Evolutionary conservation across 1,140 invertebrate species (phyloP).

Genomic region (Galleria mellonella): DNA sequence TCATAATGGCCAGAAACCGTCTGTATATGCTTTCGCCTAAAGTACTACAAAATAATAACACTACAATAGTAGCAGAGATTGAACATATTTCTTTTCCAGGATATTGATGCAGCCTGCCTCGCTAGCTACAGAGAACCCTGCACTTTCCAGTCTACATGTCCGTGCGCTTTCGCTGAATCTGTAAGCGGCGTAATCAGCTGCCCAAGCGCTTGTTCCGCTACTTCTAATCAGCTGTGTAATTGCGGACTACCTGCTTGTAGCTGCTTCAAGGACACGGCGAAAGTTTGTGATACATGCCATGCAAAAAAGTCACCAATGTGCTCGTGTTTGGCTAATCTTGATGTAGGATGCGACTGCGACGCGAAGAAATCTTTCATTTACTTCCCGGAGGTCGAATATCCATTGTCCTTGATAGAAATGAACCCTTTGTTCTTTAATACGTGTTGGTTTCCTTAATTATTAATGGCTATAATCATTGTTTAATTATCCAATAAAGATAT

Average conservation of each 20-base stretch:
- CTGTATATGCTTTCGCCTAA: too few relatives aligned
- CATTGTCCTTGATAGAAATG: conserved; percentile 18
- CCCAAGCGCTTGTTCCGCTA: conserved; percentile 6
- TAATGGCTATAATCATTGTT: background rate
- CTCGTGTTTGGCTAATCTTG: conserved; percentile 10
- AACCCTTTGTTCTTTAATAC: conserved; percentile 23
- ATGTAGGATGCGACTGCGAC: conserved; percentile 4
- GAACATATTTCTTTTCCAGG: background rate
- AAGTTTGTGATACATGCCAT: conserved; percentile 10
- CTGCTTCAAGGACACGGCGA: conserved; percentile 11
- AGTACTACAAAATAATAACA: too few relatives aligned
- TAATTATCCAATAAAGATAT: too few relatives aligned
- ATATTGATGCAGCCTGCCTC: background rate
- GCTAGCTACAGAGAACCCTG: background rate
- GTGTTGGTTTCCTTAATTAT: conserved; percentile 15
- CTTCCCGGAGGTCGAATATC: conserved; percentile 39
- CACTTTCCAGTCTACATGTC: background rate
- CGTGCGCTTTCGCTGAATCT: background rate
- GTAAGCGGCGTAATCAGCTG: conserved; percentile 3
- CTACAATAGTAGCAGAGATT: too few relatives aligned
- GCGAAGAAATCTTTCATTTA: conserved; percentile 11
- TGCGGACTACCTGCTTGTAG: conserved; percentile 4
- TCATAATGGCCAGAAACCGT: too few relatives aligned
- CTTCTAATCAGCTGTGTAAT: conserved; percentile 5
- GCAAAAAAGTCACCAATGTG: conserved; percentile 7